Conservation (phyloP, 2,113 vertebrate genomes). For the Plecotus auritus region DNA sequence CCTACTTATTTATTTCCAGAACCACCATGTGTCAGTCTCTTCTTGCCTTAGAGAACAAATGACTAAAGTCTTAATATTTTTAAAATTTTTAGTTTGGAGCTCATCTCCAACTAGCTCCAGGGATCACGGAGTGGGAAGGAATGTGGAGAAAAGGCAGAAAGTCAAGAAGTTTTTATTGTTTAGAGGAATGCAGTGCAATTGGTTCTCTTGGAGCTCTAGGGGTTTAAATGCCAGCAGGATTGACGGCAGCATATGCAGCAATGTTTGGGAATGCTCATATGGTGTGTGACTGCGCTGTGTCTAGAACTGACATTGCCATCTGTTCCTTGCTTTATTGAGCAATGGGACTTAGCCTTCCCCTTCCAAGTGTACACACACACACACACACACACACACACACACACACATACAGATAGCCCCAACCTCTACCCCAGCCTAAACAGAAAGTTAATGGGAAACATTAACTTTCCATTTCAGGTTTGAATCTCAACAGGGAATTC, state of each 20-base stretch:
- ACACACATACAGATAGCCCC: too few species aligned
- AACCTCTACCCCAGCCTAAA: background rate
- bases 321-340: constrained; percentile 75
- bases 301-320: constrained; percentile 79
- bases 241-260: constrained; percentile 62
- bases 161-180: constrained; percentile 22
- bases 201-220: constrained; percentile 38
- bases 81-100: background rate
- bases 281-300: constrained; percentile 13
- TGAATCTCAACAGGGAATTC: constrained; percentile 47
- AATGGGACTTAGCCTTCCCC: constrained; percentile 65
- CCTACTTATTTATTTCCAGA: background rate
- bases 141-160: constrained; percentile 15
- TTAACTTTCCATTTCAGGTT: constrained; percentile 55
- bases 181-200: background rate
- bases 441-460: constrained; percentile 11
- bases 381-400: background rate
- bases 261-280: constrained; percentile 58
- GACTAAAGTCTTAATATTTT: constrained; percentile 12
- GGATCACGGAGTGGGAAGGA: background rate
- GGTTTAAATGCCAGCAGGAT: constrained; percentile 46
- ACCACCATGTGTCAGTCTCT: background rate
- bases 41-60: background rate
- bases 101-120: background rate
- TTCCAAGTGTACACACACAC: constrained; percentile 11